Evolutionary conservation across 2,797 vertebrate genomes (phyloP).

Genomic region (Malacoctenus gilli): DNA sequence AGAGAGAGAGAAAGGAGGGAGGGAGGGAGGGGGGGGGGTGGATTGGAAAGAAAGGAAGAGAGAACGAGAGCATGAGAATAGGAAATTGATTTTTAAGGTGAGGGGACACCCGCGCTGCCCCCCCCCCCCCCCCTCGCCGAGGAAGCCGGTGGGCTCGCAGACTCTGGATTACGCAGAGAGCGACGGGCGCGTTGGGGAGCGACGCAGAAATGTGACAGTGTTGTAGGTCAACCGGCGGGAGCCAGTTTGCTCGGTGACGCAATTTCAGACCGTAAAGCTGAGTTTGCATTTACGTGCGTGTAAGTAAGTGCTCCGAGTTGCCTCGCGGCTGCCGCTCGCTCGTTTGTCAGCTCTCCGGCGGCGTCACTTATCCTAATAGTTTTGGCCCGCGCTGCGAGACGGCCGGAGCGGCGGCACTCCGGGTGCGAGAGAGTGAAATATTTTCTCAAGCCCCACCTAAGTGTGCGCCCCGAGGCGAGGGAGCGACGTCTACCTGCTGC

Average conservation of each 20-base stretch:
- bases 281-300: slow-evolving; percentile 63
- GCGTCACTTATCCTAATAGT: slow-evolving; percentile 22
- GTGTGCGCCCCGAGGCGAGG: slow-evolving; percentile 73
- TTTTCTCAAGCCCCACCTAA: slow-evolving; percentile 81
- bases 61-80: slow-evolving; percentile 55
- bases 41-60: slow-evolving; percentile 43
- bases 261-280: slow-evolving; percentile 60
- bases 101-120: slow-evolving; percentile 50
- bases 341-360: slow-evolving; percentile 28
- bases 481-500: slow-evolving; percentile 79
- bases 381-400: slow-evolving; percentile 18
- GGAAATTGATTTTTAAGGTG: slow-evolving; percentile 73
- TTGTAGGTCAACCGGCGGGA: slow-evolving; percentile 53
- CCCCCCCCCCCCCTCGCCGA: slow-evolving; percentile 43
- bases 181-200: slow-evolving; percentile 24
- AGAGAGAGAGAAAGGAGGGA: too few relatives aligned
- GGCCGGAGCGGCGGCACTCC: slow-evolving; percentile 29
- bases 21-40: slow-evolving; percentile 68
- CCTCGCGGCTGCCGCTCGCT: slow-evolving; percentile 21
- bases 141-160: slow-evolving; percentile 45
- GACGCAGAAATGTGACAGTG: slow-evolving; percentile 26
- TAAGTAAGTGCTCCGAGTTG: slow-evolving; percentile 14
- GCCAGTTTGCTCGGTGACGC: slow-evolving; percentile 56
- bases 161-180: slow-evolving; percentile 25
- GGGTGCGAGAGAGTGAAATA: slow-evolving; percentile 65